A percentile compares a stretch with the other conserved stretches of the same genome.
Conservation (phyloP, 2,888 invertebrate genomes). For the Drosophila melanosoma region DNA sequence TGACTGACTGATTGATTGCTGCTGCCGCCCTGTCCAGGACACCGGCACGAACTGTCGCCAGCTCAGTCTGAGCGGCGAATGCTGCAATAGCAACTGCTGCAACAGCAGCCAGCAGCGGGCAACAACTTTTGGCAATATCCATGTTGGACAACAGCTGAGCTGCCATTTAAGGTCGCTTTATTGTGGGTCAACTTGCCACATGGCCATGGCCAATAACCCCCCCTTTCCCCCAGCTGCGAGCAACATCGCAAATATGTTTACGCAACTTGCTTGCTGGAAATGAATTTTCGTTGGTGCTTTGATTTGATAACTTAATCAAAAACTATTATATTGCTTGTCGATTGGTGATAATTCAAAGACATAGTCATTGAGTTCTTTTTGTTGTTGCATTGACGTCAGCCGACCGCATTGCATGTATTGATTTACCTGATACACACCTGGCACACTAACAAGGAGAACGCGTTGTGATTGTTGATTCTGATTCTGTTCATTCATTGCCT, state of each 20-base stretch:
- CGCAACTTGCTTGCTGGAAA: constrained; percentile 40
- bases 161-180: constrained; percentile 37
- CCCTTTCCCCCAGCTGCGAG: neutral
- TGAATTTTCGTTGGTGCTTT: constrained; percentile 14
- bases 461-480: constrained; percentile 1
- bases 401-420: constrained; percentile 55
- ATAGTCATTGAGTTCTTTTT: constrained; percentile 6
- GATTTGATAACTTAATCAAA: constrained; percentile 70
- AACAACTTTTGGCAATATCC: constrained; percentile 32
- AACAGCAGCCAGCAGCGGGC: constrained; percentile 17
- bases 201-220: constrained; percentile 19
- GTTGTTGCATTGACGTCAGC: constrained; percentile 53
- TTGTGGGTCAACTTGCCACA: constrained; percentile 38
- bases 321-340: constrained; percentile 32
- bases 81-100: constrained; percentile 34
- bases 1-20: neutral
- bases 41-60: constrained; percentile 29
- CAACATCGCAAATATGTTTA: constrained; percentile 38
- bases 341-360: constrained; percentile 47
- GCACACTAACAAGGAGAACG: constrained; percentile 11
- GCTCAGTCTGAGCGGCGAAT: constrained; percentile 44
- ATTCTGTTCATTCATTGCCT: constrained; percentile 54
- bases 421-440: constrained; percentile 40
- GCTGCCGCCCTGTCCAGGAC: constrained; percentile 16
- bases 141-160: constrained; percentile 19